These are phyloP conservation scores for Heliconius eleuchia DNA, from an alignment of 1,140 invertebrate genomes.

Conservation along the genomic window DNA sequence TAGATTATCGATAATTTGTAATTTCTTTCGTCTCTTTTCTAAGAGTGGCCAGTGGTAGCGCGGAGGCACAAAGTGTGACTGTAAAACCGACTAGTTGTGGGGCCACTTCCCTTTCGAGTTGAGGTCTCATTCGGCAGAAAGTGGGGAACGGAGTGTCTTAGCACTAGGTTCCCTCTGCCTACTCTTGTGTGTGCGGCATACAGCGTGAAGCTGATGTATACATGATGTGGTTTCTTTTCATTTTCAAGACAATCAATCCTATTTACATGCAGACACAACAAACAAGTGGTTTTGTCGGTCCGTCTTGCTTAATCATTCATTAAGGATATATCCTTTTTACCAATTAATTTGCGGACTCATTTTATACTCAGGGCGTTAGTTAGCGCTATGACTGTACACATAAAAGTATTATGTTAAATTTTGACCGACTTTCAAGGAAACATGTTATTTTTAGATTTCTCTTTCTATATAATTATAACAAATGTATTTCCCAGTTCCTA, in stretches of 20 bases:
- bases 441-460: not conserved
- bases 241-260: not conserved
- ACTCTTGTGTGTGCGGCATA: too few relatives aligned
- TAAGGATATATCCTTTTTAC: constrained; percentile 76
- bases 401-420: not conserved
- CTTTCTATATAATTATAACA: not conserved
- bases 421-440: not conserved
- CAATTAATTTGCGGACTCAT: constrained; percentile 67
- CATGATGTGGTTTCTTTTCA: not conserved
- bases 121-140: too few relatives aligned
- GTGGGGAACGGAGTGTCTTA: too few relatives aligned
- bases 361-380: constrained; percentile 55
- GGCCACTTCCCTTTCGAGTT: too few relatives aligned
- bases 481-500: not conserved
- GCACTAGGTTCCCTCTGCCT: too few relatives aligned
- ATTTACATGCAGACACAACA: constrained; percentile 19
- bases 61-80: too few relatives aligned
- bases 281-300: constrained; percentile 26
- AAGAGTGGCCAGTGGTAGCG: too few relatives aligned
- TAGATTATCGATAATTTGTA: too few relatives aligned
- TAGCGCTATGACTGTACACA: constrained; percentile 51
- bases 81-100: too few relatives aligned
- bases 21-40: not conserved
- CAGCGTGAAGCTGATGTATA: too few relatives aligned
- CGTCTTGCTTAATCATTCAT: constrained; percentile 72